A percentile compares a stretch with the other conserved stretches of the same genome.
Conservation (phyloP, 2,797 vertebrate species). For the Acipenser transmontanus region DNA sequence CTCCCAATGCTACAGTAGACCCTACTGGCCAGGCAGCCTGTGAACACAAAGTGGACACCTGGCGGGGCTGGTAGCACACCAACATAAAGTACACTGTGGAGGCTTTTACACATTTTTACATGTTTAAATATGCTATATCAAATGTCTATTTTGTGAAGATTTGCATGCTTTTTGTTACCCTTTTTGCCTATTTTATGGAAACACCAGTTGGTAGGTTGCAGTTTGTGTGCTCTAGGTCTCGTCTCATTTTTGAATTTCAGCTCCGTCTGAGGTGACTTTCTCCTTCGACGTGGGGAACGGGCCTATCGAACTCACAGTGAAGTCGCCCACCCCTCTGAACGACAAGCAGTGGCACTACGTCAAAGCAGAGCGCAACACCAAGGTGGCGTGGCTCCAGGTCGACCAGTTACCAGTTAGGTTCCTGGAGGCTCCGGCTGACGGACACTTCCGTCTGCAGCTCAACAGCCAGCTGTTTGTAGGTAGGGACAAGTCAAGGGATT, state of each 20-base stretch:
- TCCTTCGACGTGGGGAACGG: conserved; percentile 83
- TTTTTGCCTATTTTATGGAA: too few relatives aligned
- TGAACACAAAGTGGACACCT: too few relatives aligned
- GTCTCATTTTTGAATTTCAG: background rate
- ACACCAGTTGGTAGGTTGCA: background rate
- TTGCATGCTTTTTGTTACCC: too few relatives aligned
- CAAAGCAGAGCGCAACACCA: conserved; percentile 59
- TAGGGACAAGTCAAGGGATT: conserved; percentile 43
- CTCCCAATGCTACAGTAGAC: too few relatives aligned
- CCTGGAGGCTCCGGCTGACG: conserved; percentile 68
- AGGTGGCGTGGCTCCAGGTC: conserved; percentile 78
- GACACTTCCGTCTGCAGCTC: conserved; percentile 78
- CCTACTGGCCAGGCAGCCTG: too few relatives aligned
- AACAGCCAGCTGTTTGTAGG: conserved; percentile 90
- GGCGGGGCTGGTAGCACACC: too few relatives aligned
- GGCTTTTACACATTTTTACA: too few relatives aligned
- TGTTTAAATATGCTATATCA: too few relatives aligned
- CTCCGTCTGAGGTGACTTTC: conserved; percentile 64
- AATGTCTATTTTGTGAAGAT: too few relatives aligned
- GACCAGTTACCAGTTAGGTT: conserved; percentile 77
- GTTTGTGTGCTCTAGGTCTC: background rate
- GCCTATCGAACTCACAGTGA: conserved; percentile 59
- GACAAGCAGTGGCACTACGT: conserved; percentile 68
- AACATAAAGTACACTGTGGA: too few relatives aligned
- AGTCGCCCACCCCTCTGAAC: conserved; percentile 54